phyloP scores from a whole-genome alignment of 2,888 invertebrate species.

The Amblyjoppa proteus region DNA sequence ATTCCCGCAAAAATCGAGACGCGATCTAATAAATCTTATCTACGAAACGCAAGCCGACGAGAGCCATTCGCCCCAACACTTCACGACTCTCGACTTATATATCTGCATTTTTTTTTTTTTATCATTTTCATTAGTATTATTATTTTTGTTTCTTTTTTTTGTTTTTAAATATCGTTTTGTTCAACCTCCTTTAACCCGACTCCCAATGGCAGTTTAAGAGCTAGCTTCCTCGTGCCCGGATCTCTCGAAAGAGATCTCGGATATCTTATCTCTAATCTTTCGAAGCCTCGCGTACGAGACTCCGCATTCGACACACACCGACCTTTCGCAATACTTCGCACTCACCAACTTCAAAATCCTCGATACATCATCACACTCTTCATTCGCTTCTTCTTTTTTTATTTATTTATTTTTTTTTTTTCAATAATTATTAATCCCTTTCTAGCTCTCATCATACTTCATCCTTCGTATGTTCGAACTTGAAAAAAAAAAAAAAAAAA shows the following conservation, averaged over 20 bases:
- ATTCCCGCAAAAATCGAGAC: conserved; percentile 17
- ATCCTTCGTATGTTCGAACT: conserved; percentile 19
- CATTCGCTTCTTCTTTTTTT: conserved; percentile 31
- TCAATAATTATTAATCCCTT: conserved; percentile 46
- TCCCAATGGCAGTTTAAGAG: conserved; percentile 82
- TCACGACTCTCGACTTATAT: conserved; percentile 62
- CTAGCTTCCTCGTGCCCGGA: conserved; percentile 82
- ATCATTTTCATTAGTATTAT: conserved; percentile 25
- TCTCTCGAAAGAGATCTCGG: conserved; percentile 71
- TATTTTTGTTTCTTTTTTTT: conserved; percentile 8
- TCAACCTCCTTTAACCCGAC: conserved; percentile 62
- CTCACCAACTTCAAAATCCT: conserved; percentile 71
- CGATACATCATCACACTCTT: conserved; percentile 54
- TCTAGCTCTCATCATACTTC: conserved; percentile 37
- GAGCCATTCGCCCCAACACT: conserved; percentile 45
- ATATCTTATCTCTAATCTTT: conserved; percentile 78
- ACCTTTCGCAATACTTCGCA: conserved; percentile 53
- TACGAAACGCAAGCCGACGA: conserved; percentile 50
- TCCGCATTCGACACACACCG: conserved; percentile 66
- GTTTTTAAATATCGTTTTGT: conserved; percentile 19
- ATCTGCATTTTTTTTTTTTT: conserved; percentile 35
- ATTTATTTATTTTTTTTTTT: conserved; percentile 11
- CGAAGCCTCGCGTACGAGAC: conserved; percentile 61
- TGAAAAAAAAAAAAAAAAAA: background rate
- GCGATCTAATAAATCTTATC: conserved; percentile 47